These are phyloP conservation scores for Emmelina monodactyla DNA, from an alignment of 2,888 invertebrate genomes.

Conservation along the genomic window DNA sequence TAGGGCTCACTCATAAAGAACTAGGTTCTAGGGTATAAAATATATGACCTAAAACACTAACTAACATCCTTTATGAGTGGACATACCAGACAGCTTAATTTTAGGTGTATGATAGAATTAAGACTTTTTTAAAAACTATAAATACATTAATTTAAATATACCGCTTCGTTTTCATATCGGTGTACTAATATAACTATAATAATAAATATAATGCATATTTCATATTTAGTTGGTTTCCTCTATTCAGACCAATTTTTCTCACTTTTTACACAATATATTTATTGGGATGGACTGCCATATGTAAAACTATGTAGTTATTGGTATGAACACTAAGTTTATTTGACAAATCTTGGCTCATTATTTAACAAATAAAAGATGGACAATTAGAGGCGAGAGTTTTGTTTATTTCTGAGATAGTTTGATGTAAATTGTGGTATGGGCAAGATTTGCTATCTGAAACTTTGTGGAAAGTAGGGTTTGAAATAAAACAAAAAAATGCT, in stretches of 20 bases:
- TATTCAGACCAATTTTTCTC: conserved; percentile 61
- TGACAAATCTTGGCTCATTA: no score
- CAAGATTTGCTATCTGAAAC: no score
- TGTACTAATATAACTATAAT: conserved; percentile 42
- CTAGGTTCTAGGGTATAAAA: no score
- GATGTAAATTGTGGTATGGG: no score
- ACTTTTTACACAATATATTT: conserved; percentile 50
- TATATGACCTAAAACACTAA: no score
- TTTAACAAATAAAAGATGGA: no score
- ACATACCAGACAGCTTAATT: no score
- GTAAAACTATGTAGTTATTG: conserved; percentile 42
- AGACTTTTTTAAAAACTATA: conserved; percentile 51
- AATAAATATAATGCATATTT: conserved; percentile 9
- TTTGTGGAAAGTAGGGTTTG: conserved; percentile 14
- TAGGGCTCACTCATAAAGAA: no score
- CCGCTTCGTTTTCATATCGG: conserved; percentile 53
- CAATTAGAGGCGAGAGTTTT: no score
- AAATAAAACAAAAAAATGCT: conserved; percentile 13
- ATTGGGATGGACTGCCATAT: conserved; percentile 58
- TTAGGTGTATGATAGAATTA: conserved; percentile 41
- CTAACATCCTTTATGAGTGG: no score
- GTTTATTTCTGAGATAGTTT: no score
- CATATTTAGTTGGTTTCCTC: conserved; percentile 33
- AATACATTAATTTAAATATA: conserved; percentile 46
- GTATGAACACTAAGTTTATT: no score